These are phyloP conservation scores for Illadopsis cleaveri DNA, from an alignment of 2,113 vertebrate species.

Conservation along the genomic window DNA sequence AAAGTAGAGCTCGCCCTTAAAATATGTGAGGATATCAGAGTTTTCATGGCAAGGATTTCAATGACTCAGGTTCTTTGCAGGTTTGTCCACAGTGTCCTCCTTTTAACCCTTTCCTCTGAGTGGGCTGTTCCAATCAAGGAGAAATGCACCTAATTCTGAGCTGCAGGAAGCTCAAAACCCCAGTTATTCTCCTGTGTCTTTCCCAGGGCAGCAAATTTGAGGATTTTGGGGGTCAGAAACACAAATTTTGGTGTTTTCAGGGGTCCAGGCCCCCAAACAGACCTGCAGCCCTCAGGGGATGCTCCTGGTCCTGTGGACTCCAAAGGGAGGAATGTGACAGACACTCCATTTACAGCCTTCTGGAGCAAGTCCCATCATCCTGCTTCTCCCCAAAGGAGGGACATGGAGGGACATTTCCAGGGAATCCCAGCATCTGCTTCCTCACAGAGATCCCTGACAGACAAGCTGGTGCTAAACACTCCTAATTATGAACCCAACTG, in stretches of 20 bases:
- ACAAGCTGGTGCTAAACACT: neutral
- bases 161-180: neutral
- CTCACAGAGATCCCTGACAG: neutral
- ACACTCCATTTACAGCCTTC: neutral
- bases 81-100: neutral
- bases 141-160: neutral
- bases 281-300: neutral
- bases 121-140: neutral
- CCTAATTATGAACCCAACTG: neutral
- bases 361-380: neutral
- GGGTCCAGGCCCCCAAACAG: neutral
- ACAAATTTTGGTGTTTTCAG: too few relatives aligned
- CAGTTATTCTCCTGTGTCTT: too few relatives aligned
- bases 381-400: neutral
- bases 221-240: too few relatives aligned
- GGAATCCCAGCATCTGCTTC: neutral
- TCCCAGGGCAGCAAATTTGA: neutral
- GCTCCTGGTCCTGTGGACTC: neutral
- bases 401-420: neutral
- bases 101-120: constrained; percentile 39
- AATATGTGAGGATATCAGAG: neutral
- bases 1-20: neutral
- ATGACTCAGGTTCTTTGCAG: neutral
- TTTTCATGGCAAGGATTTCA: constrained; percentile 21
- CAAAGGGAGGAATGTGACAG: neutral